Percentiles rank a stretch among this genome's conserved stretches.
Conservation (phyloP, 2,113 vertebrate genomes). For the Tylochromis polylepis region DNA sequence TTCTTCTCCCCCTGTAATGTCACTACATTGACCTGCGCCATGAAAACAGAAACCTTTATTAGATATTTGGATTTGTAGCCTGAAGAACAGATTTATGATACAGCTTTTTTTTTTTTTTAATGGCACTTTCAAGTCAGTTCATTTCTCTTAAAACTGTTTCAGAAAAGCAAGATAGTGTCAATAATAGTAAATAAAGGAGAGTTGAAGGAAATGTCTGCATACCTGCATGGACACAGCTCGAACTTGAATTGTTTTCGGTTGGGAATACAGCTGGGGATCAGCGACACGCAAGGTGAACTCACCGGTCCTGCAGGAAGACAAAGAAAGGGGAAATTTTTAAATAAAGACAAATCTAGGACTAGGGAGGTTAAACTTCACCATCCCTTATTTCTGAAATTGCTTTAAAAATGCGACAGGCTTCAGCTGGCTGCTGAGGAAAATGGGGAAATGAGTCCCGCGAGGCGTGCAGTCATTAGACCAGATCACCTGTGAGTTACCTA, state of each 20-base stretch:
- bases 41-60: neutral
- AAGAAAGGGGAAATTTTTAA: neutral
- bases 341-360: neutral
- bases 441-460: constrained; percentile 9
- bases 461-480: constrained; percentile 9
- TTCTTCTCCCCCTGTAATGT: neutral
- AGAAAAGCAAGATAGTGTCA: neutral
- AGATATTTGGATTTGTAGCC: neutral
- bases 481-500: neutral
- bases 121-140: neutral
- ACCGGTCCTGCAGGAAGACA: constrained; percentile 74
- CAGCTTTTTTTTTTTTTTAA: neutral
- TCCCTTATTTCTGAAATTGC: neutral
- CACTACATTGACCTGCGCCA: neutral
- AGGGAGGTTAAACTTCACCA: neutral
- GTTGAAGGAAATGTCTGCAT: neutral
- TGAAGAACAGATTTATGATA: neutral
- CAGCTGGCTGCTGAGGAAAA: neutral
- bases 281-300: constrained; percentile 80
- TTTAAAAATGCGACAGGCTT: neutral
- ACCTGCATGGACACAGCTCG: constrained; percentile 89
- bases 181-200: neutral
- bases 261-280: constrained; percentile 78
- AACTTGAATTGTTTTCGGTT: constrained; percentile 72
- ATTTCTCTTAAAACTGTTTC: neutral